A percentile compares a stretch with the other conserved stretches of the same genome.
These are phyloP conservation scores for Drosophila littoralis DNA, from an alignment of 1,140 invertebrate genomes.

Conservation along the genomic window DNA sequence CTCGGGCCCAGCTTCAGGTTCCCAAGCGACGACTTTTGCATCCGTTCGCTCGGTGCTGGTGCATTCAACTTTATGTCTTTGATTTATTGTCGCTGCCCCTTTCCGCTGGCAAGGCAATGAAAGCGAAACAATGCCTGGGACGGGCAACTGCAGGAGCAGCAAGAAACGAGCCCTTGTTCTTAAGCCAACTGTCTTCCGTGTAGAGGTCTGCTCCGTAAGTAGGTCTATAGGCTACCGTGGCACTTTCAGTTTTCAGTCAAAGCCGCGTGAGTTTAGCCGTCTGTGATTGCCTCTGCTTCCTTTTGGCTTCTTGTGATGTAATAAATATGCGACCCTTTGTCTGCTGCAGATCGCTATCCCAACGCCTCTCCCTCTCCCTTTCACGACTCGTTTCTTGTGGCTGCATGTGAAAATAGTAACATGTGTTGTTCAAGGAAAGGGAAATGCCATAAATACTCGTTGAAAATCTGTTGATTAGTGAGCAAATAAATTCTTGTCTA, in stretches of 20 bases:
- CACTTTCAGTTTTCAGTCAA: conserved; percentile 73
- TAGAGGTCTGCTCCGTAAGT: conserved; percentile 53
- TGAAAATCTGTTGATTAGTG: conserved; percentile 77
- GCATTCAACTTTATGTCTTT: conserved; percentile 81
- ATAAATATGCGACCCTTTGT: conserved; percentile 71
- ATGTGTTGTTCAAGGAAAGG: conserved; percentile 64
- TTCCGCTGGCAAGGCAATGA: conserved; percentile 58
- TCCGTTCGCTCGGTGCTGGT: conserved; percentile 61
- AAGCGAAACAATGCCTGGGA: conserved; percentile 69
- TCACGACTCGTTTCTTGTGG: conserved; percentile 18
- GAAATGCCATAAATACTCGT: conserved; percentile 66
- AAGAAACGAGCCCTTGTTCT: conserved; percentile 46
- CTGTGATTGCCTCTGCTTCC: conserved; percentile 59
- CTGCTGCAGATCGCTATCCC: conserved; percentile 36
- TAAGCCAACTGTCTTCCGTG: conserved; percentile 39
- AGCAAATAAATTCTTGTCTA: conserved; percentile 66
- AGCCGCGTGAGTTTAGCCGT: conserved; percentile 54
- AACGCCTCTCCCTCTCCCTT: conserved; percentile 1
- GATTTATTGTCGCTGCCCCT: conserved; percentile 70
- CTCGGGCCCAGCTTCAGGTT: conserved; percentile 57
- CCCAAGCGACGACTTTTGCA: conserved; percentile 76
- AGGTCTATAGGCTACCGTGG: conserved; percentile 80
- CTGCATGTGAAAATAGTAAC: conserved; percentile 65
- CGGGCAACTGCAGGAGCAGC: conserved; percentile 9
- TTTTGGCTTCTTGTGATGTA: conserved; percentile 64